A percentile compares a stretch with the other conserved stretches of the same genome.
phyloP scores from a whole-genome alignment of 2,113 vertebrate species.

The Lamprotornis superbus region DNA sequence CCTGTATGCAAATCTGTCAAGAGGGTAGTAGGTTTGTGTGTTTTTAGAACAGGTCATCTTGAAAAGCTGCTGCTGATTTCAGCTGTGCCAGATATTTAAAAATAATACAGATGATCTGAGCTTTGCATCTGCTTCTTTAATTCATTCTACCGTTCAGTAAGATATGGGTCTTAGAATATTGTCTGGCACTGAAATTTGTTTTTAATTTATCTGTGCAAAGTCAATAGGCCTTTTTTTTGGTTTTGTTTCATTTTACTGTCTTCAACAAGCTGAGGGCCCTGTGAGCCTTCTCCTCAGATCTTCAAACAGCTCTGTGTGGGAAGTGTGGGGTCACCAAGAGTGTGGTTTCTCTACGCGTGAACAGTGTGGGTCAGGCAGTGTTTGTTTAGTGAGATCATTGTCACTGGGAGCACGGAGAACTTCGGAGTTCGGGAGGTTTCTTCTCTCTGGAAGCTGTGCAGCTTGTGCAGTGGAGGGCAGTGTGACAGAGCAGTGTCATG shows the following conservation, averaged over 20 bases:
- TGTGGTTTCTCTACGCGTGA: not conserved
- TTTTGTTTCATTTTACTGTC: not conserved
- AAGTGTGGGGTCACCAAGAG: not conserved
- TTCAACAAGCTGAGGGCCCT: not conserved
- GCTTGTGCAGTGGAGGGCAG: not conserved
- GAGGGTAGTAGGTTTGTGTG: slow-evolving; percentile 45
- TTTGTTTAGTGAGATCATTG: not conserved
- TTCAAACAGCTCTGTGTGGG: slow-evolving; percentile 26
- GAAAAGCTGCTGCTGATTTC: slow-evolving; percentile 9
- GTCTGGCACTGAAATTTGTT: not conserved
- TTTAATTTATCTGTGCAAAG: not conserved
- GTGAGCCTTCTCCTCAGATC: not conserved
- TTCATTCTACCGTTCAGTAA: not conserved
- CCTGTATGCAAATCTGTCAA: not conserved
- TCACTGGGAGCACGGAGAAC: not conserved
- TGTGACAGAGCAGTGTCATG: not conserved
- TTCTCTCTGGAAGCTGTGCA: not conserved
- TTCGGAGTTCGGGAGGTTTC: not conserved
- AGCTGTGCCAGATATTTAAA: slow-evolving; percentile 28
- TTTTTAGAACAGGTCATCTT: slow-evolving; percentile 41
- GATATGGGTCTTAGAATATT: not conserved
- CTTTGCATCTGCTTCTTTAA: not conserved
- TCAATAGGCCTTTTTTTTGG: not conserved
- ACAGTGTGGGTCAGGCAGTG: not conserved
- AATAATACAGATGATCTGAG: not conserved